A percentile compares a stretch with the other conserved stretches of the same genome.
phyloP scores from a whole-genome alignment of 2,797 vertebrate species.

The Macropodus opercularis region DNA sequence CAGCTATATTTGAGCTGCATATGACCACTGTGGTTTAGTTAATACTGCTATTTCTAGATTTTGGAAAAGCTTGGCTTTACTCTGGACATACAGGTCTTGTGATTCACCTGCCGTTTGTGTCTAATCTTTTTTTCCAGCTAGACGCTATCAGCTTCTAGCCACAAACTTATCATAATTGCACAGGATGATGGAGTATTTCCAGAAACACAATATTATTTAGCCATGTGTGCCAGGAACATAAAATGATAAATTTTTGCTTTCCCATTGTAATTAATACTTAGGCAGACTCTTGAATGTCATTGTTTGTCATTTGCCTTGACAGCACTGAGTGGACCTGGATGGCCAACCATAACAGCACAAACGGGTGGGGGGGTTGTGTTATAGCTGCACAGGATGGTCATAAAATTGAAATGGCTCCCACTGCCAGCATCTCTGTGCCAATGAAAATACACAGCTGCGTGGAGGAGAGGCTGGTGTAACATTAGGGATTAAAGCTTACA shows the following conservation, averaged over 20 bases:
- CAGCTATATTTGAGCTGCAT: conserved; percentile 56
- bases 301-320: conserved; percentile 49
- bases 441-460: conserved; percentile 61
- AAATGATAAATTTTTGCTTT: conserved; percentile 48
- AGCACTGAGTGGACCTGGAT: conserved; percentile 38
- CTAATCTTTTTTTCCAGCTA: conserved; percentile 26
- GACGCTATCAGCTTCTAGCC: conserved; percentile 22
- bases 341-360: conserved; percentile 70
- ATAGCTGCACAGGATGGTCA: conserved; percentile 70
- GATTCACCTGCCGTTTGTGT: conserved; percentile 34
- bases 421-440: conserved; percentile 69
- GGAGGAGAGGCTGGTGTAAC: conserved; percentile 49
- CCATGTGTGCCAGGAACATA: conserved; percentile 41
- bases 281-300: conserved; percentile 44
- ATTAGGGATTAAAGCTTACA: conserved; percentile 46
- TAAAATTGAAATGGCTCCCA: conserved; percentile 71
- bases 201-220: conserved; percentile 47
- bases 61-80: conserved; percentile 16
- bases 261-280: conserved; percentile 61
- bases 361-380: conserved; percentile 34
- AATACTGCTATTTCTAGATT: conserved; percentile 36
- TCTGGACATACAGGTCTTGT: conserved; percentile 26
- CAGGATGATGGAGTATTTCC: conserved; percentile 22
- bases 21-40: conserved; percentile 27
- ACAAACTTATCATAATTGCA: conserved; percentile 23